Evolutionary conservation across 2,888 invertebrate genomes (phyloP), one percentile per base, ranked within the genome.

Genomic region (Phortica magna): DNA sequence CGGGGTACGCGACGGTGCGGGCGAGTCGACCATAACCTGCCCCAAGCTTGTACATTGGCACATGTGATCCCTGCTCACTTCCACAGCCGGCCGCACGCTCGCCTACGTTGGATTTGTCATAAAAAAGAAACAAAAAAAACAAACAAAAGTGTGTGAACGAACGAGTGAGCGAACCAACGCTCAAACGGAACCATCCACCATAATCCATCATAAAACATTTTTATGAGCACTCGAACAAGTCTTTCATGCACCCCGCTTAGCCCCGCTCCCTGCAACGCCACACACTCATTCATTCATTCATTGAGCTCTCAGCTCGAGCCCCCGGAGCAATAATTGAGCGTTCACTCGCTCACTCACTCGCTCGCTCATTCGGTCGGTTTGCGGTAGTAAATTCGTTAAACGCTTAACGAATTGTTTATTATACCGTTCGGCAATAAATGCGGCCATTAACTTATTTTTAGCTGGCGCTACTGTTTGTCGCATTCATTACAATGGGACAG

Each of bases 381-480:
- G 68, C 79, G 85, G 90, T 84, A 88, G 90, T 90, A 89, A 89
- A 89, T 89, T 88, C 83, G 89, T 89, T 89, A 88, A 89, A 89
- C 86, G 88, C 85, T 80, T 76, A 85, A 88, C 88, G 89, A 87
- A 89, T 87, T 89, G 88, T 87, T 89, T 87, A 88, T 89, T 86
- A 83, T 80, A 80, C 85, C 89, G 83, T 89, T 89, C 88, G 83
- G 87, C 88, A 84, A 87, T 87, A 87, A 87, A 87, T 83, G 88
- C 79, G 84, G 76, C 84, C 78, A 87, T 87, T 87, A 89, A 83
- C 85, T 83, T 88, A 82, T 87, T 88, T 68, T 83, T 83, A 87
- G 89, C 80, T 89, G 88, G 88, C 78, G 83, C 83, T 87, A 83
- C 82, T 22, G 70, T 70, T 70, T 48, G 48, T 41, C 70, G 48